These are phyloP conservation scores for Barypeithes pellucidus DNA, from an alignment of 2,888 invertebrate species.

Conservation along the genomic window DNA sequence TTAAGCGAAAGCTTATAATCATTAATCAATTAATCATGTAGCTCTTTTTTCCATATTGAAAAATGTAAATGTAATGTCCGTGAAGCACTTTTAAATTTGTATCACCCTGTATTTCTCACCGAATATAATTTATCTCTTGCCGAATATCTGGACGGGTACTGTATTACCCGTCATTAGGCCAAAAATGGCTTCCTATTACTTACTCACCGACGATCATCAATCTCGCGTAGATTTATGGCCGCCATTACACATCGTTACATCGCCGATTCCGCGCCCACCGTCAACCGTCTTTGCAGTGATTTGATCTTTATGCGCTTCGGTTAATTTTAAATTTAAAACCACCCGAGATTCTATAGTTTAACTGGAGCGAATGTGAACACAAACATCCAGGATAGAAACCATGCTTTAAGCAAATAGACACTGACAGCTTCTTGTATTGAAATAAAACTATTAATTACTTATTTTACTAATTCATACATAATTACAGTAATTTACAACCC, in stretches of 20 bases:
- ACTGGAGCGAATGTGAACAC: no score
- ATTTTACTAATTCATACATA: no score
- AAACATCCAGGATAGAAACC: no score
- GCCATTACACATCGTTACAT: slow-evolving; percentile 38
- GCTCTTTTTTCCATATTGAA: no score
- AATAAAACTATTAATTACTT: no score
- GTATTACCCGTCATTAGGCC: slow-evolving; percentile 36
- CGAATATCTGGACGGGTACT: neutral
- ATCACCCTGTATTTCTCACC: neutral
- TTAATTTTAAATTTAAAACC: slow-evolving; percentile 8
- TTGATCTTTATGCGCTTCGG: slow-evolving; percentile 22
- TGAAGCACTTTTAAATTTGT: neutral
- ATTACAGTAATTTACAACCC: no score
- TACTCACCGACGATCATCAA: slow-evolving; percentile 17
- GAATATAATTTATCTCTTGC: neutral
- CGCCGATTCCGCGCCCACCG: slow-evolving; percentile 33
- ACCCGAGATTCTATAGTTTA: neutral
- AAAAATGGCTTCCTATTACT: slow-evolving; percentile 44
- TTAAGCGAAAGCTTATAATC: no score
- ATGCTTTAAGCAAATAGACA: no score
- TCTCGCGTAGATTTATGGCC: slow-evolving; percentile 39
- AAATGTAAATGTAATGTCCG: no score
- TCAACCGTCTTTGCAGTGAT: slow-evolving; percentile 17
- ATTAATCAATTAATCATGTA: no score
- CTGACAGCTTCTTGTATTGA: no score